Conservation (phyloP, 2,797 vertebrate species). For the Gadopsis marmoratus region DNA sequence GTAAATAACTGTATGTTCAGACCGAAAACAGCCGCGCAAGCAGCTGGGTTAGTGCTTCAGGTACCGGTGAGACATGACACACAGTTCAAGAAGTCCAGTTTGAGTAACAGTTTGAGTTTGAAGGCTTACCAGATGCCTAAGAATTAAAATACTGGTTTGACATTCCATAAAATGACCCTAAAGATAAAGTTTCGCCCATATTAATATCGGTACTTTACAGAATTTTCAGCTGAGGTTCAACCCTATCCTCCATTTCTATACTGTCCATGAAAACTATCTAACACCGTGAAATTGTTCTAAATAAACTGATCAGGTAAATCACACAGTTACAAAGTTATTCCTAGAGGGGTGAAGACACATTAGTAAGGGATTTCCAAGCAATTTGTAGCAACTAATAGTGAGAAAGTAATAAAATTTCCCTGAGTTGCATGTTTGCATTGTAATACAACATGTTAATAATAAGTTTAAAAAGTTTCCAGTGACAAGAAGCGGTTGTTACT, state of each 20-base stretch:
- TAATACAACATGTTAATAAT: not conserved
- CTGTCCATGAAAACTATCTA: not conserved
- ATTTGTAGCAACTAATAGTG: not conserved
- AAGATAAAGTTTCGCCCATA: not conserved
- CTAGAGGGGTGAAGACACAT: not conserved
- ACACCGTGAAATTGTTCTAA: not conserved
- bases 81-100: not conserved
- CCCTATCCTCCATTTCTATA: not conserved
- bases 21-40: not conserved
- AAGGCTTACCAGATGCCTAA: not conserved
- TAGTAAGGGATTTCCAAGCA: not conserved
- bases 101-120: not conserved
- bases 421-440: not conserved
- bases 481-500: not conserved
- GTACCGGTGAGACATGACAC: not conserved
- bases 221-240: not conserved
- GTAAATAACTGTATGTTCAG: not conserved
- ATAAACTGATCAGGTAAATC: not conserved
- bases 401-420: slow-evolving; percentile 24
- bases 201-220: not conserved
- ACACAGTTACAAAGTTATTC: not conserved
- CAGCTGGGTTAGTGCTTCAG: not conserved
- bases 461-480: slow-evolving; percentile 35
- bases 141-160: not conserved
- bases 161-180: not conserved